A percentile compares a stretch with the other conserved stretches of the same genome.
phyloP scores from a whole-genome alignment of 2,888 invertebrate genomes.

The Pterostichus niger region DNA sequence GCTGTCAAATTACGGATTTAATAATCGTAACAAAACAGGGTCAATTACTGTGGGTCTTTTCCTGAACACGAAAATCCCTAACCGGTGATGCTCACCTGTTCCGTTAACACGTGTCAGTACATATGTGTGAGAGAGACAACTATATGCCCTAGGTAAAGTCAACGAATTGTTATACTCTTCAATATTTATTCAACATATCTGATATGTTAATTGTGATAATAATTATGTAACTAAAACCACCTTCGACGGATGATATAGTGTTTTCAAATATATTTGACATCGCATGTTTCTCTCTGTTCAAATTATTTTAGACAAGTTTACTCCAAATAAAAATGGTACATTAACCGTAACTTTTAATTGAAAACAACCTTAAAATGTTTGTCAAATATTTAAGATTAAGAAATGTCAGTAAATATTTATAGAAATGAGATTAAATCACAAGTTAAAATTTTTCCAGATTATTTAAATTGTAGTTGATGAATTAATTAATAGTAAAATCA shows the following conservation, averaged over 20 bases:
- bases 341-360: no score
- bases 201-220: constrained; percentile 31
- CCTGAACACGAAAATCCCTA: constrained; percentile 40
- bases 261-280: no score
- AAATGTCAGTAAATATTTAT: no score
- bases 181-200: constrained; percentile 25
- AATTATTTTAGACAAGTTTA: no score
- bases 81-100: constrained; percentile 54
- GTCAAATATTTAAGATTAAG: no score
- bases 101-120: constrained; percentile 20
- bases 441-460: no score
- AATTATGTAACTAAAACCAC: constrained; percentile 4
- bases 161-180: constrained; percentile 25
- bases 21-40: constrained; percentile 53
- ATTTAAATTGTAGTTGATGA: no score
- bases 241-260: neutral
- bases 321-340: no score
- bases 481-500: no score
- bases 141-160: constrained; percentile 9
- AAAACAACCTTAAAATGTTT: no score
- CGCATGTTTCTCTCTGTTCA: no score
- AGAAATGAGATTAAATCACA: no score
- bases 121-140: constrained; percentile 31
- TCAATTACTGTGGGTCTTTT: constrained; percentile 34
- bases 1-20: constrained; percentile 60